phyloP scores from a whole-genome alignment of 2,113 vertebrate genomes.

The Corythornis madagascariensis region DNA sequence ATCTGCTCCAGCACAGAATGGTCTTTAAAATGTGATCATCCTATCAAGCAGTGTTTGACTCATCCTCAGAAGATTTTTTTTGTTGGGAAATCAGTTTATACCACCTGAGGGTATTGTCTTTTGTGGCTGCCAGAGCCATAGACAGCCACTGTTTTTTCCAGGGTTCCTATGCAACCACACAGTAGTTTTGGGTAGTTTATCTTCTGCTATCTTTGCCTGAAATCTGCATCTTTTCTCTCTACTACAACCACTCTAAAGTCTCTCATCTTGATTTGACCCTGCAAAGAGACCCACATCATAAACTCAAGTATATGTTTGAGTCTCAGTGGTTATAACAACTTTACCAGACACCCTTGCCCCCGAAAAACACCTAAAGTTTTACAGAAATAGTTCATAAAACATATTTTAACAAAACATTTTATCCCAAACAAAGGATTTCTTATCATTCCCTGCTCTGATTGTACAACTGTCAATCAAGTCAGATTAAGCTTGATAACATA shows the following conservation, averaged over 20 bases:
- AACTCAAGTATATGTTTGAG: rapidly evolving
- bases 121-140: background rate
- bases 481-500: background rate
- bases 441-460: background rate
- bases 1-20: constrained; percentile 7
- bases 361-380: background rate
- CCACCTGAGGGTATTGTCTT: background rate
- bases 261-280: background rate
- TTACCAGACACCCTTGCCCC: background rate
- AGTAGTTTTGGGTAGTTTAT: background rate
- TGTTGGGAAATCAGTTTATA: background rate
- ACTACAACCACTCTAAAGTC: background rate
- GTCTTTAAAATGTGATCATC: background rate
- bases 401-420: background rate
- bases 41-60: background rate
- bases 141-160: background rate
- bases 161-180: background rate
- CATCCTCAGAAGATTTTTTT: background rate
- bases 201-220: background rate
- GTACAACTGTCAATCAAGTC: background rate
- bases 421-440: background rate
- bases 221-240: background rate
- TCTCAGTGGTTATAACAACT: background rate
- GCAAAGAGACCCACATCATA: background rate
- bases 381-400: background rate